Evolutionary conservation across 2,113 vertebrate genomes (phyloP).

Genomic region (Pygoscelis antarcticus): DNA sequence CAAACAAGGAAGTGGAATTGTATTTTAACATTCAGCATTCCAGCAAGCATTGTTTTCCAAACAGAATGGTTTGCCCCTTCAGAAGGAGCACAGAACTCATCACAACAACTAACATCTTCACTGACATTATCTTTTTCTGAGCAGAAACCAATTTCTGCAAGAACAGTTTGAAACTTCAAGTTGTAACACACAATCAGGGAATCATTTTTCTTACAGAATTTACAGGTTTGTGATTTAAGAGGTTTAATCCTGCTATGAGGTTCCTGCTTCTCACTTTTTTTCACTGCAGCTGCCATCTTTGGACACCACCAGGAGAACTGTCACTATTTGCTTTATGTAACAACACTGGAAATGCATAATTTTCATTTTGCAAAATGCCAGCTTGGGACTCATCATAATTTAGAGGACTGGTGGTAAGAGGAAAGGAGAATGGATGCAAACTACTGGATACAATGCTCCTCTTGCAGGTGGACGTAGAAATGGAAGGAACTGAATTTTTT

Average conservation of each 20-base stretch:
- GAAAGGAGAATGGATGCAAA: background rate
- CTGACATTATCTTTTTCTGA: conserved; percentile 75
- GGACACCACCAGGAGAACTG: conserved; percentile 51
- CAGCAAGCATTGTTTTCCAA: background rate
- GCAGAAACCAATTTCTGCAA: conserved; percentile 81
- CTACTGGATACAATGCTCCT: background rate
- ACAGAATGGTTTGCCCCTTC: background rate
- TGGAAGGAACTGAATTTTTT: background rate
- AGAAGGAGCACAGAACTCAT: background rate
- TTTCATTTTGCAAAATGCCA: background rate
- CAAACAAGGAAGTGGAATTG: background rate
- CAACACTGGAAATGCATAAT: background rate
- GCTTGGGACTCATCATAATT: background rate
- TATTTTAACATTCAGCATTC: background rate
- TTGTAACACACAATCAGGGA: conserved; percentile 68
- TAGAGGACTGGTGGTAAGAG: background rate
- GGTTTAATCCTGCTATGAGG: conserved; percentile 62
- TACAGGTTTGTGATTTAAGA: conserved; percentile 76
- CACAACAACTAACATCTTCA: conserved; percentile 51
- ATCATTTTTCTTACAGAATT: conserved; percentile 77
- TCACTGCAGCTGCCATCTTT: conserved; percentile 56
- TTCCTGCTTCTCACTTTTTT: conserved; percentile 17
- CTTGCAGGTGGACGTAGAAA: background rate
- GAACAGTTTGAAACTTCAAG: conserved; percentile 77
- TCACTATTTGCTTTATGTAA: conserved; percentile 9